Base-by-base conservation (phyloP, 1,140 invertebrate species). In the Amphibalanus amphitrite region DNA sequence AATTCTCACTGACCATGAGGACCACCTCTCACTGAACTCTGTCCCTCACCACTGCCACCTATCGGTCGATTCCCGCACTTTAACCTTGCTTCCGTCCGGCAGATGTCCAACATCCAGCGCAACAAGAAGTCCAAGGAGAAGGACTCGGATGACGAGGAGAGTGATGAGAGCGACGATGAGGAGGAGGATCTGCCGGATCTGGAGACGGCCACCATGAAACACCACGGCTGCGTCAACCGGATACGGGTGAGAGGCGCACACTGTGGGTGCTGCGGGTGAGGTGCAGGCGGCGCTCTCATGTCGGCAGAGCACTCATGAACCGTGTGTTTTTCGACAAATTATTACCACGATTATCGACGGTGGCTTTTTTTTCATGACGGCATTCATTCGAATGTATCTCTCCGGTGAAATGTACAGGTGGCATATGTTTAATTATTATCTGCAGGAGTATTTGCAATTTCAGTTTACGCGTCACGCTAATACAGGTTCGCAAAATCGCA, bases 151-250 rank as follows among this genome's bases (percentile, higher is more conserved):
- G 84, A 87, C n/a, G 84, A 87, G 29, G 85, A 86, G 71, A 85
- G 86, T 74, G 86, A 77, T 25, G 76, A 77, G 0, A 77, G 80
- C 65, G 79, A n/a, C n/a, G n/a, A n/a, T n/a, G n/a, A 81, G 69
- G 78, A 87, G n/a, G 82, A 84, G 67, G 87, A 88, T 75, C 83
- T 85, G 76, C 93, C 95, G 69, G 82, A 88, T 78, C 88, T 98
- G 84, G 85, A 86, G 74, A 89, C 87, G 76, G 87, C 89, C n/a
- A 81, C 89, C 15, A 88, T 97, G 38, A 91, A 89, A 80, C 95
- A 98, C 82, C 85, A 89, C 76, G 95, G 96, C 0, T 90, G 90
- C 81, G 88, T 98, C 10, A 98, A 98, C 82, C 86, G 96, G 79
- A 87, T 98, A 72, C 86, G 93, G 80, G 89, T 91, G 82, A 81